These are phyloP conservation scores for Octomys mimax DNA, from an alignment of 2,797 vertebrate genomes.

Conservation along the genomic window DNA sequence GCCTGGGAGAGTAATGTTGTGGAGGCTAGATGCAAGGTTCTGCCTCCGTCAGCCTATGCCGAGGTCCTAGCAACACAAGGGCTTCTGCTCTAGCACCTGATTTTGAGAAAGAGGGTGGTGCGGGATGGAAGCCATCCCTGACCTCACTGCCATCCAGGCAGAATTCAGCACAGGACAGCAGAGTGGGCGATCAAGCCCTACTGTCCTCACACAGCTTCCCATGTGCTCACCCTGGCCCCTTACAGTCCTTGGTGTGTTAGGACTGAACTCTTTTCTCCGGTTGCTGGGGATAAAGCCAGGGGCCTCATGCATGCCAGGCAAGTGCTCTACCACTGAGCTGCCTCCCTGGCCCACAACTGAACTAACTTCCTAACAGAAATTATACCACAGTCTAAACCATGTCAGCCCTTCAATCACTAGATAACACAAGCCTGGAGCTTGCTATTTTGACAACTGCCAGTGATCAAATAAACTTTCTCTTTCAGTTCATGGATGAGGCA, in stretches of 20 bases:
- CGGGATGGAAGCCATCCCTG: rapidly evolving
- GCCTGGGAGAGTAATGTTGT: neutral
- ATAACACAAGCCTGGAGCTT: neutral
- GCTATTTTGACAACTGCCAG: neutral
- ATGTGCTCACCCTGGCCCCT: neutral
- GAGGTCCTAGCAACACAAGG: rapidly evolving
- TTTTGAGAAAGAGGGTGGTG: rapidly evolving
- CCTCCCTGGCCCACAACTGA: neutral
- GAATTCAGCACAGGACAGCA: neutral
- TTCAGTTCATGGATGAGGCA: too few species aligned
- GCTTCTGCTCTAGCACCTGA: neutral
- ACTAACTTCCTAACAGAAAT: neutral
- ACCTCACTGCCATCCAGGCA: neutral
- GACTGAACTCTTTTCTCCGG: neutral
- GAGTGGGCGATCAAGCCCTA: rapidly evolving
- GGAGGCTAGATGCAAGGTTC: neutral
- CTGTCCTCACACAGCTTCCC: neutral
- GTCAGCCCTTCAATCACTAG: neutral
- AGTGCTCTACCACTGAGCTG: neutral
- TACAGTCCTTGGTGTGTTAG: neutral
- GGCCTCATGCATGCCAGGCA: neutral
- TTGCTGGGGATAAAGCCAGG: neutral
- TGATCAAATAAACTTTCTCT: neutral
- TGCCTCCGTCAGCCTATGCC: neutral
- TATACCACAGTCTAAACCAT: neutral